These are phyloP conservation scores for Drosophila anomalata DNA, from an alignment of 2,888 invertebrate genomes.

Conservation along the genomic window DNA sequence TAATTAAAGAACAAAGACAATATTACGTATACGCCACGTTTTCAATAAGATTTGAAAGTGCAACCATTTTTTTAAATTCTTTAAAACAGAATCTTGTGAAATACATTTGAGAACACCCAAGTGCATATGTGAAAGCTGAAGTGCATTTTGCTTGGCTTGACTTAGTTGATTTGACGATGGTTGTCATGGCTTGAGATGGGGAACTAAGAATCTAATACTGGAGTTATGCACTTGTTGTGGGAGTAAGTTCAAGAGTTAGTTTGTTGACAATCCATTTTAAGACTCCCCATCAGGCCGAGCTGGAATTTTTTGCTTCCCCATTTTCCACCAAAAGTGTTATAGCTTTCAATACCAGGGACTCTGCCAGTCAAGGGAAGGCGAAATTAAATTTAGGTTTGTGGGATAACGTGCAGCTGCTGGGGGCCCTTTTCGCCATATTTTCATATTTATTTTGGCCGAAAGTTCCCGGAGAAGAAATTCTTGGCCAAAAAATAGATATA, in stretches of 20 bases:
- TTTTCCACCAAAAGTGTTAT: background rate
- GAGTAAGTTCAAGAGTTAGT: conserved; percentile 1
- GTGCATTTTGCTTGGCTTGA: conserved; percentile 37
- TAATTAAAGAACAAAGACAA: background rate
- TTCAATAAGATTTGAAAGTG: background rate
- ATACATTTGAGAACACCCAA: conserved; percentile 6
- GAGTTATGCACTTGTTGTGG: conserved; percentile 39
- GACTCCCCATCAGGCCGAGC: background rate
- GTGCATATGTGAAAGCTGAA: conserved; percentile 8
- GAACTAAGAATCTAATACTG: conserved; percentile 29
- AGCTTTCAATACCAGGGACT: conserved; percentile 19
- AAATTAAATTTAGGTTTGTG: conserved; percentile 22
- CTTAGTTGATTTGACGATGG: conserved; percentile 23
- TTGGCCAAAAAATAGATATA: conserved; percentile 28
- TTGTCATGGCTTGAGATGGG: conserved; percentile 16
- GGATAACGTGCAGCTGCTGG: conserved; percentile 19
- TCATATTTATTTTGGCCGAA: conserved; percentile 18
- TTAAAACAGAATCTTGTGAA: background rate
- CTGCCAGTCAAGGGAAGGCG: conserved; percentile 11
- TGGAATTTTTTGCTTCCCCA: background rate
- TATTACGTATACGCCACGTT: background rate
- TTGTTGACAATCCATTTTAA: conserved; percentile 42
- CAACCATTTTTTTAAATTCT: background rate
- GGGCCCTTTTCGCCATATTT: conserved; percentile 19
- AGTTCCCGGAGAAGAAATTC: conserved; percentile 26